A percentile compares a stretch with the other conserved stretches of the same genome.
These are phyloP conservation scores for Chloroclysta siterata DNA, from an alignment of 2,888 invertebrate genomes.

Conservation along the genomic window DNA sequence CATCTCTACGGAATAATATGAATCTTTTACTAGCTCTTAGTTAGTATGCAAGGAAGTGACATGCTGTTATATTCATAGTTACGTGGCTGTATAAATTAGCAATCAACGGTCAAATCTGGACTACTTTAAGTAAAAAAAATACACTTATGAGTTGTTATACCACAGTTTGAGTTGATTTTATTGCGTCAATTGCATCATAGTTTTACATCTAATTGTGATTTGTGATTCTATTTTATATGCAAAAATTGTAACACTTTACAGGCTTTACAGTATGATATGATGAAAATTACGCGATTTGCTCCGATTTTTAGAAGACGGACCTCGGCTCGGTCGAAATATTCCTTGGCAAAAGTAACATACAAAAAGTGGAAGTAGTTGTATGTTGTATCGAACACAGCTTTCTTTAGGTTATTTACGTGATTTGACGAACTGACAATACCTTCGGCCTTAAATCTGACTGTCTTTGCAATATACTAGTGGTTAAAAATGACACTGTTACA, in stretches of 20 bases:
- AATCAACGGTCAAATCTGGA: conserved; percentile 26
- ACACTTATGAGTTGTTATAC: conserved; percentile 1
- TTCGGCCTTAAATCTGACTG: no score
- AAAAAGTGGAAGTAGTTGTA: no score
- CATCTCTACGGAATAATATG: conserved; percentile 16
- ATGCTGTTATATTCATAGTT: conserved; percentile 16
- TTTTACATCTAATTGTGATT: conserved; percentile 3
- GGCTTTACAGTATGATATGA: background rate
- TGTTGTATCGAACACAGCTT: no score
- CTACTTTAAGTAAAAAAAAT: conserved; percentile 21
- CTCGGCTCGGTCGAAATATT: no score
- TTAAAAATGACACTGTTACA: no score
- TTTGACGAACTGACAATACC: no score
- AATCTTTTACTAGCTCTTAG: conserved; percentile 17
- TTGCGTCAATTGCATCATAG: conserved; percentile 19
- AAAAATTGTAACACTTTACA: conserved; percentile 4
- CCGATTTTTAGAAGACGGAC: no score
- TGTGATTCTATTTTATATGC: conserved; percentile 10
- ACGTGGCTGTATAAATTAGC: conserved; percentile 31
- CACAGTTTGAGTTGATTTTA: conserved; percentile 15
- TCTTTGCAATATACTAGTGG: no score
- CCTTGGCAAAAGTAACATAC: no score
- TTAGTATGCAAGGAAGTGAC: conserved; percentile 28
- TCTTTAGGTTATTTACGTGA: no score
- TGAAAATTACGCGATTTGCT: no score